phyloP scores from a whole-genome alignment of 1,140 invertebrate genomes.

The Alviniconcha marisindica region DNA sequence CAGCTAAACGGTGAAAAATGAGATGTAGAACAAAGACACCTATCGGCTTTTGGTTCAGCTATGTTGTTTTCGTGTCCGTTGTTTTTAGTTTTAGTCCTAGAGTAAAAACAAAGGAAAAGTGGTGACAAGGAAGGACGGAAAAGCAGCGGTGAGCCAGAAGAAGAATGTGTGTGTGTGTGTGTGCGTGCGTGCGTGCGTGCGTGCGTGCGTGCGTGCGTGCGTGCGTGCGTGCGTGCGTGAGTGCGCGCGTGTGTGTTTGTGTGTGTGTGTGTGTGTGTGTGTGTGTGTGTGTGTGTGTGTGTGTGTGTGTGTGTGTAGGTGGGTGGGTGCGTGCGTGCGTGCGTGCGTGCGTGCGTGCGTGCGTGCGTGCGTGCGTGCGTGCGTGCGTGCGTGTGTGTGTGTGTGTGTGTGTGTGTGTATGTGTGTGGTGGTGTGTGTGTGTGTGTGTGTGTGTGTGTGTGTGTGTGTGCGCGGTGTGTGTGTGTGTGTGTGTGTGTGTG shows the following conservation, averaged over 20 bases:
- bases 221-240: neutral
- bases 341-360: neutral
- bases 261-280: neutral
- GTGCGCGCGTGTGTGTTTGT: neutral
- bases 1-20: no score
- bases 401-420: neutral
- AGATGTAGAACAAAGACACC: no score
- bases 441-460: neutral
- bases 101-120: no score
- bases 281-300: constrained; percentile 6
- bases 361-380: neutral
- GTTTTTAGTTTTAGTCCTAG: no score
- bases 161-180: neutral
- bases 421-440: neutral
- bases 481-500: neutral
- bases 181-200: neutral
- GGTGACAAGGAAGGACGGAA: neutral
- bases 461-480: neutral
- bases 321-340: neutral
- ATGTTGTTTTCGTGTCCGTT: no score
- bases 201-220: no score
- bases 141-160: no score
- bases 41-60: no score
- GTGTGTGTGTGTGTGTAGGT: neutral
- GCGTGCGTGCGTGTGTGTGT: neutral